A percentile compares a stretch with the other conserved stretches of the same genome.
Conservation (phyloP, 2,113 vertebrate species). For the Melanerpes formicivorus region DNA sequence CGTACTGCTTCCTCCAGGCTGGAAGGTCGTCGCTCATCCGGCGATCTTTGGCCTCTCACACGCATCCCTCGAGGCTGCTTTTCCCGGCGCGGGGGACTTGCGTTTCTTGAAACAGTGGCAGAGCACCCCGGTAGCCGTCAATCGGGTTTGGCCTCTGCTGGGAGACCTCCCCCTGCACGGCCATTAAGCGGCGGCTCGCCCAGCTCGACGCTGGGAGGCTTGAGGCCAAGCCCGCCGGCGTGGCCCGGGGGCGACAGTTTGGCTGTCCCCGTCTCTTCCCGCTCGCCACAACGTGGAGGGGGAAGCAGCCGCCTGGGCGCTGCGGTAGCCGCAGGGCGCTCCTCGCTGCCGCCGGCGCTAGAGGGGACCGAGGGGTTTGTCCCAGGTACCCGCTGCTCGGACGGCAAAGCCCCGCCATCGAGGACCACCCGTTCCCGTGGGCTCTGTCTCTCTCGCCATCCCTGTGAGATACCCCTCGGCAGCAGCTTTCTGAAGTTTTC, state of each 20-base stretch:
- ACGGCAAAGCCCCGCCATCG: neutral
- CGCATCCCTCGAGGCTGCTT: neutral
- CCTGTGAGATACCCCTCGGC: neutral
- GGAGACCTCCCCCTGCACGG: neutral
- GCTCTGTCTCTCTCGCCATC: neutral
- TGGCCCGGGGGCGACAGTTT: neutral
- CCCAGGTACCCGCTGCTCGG: neutral
- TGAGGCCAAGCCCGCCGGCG: neutral
- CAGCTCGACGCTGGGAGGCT: neutral
- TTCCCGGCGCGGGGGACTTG: neutral
- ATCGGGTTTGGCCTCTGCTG: neutral
- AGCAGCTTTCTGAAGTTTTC: neutral
- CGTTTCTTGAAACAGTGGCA: neutral
- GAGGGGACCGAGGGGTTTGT: neutral
- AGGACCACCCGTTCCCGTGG: no score
- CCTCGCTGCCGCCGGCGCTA: neutral
- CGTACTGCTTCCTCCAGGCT: no score
- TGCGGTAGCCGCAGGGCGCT: neutral
- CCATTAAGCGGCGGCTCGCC: neutral
- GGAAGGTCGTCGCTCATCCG: neutral
- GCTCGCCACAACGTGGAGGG: no score
- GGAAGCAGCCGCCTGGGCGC: neutral
- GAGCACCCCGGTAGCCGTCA: neutral
- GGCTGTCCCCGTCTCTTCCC: no score
- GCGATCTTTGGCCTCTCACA: no score